These are phyloP conservation scores for Amphiprion ocellaris DNA, from an alignment of 2,113 vertebrate genomes.

Conservation along the genomic window DNA sequence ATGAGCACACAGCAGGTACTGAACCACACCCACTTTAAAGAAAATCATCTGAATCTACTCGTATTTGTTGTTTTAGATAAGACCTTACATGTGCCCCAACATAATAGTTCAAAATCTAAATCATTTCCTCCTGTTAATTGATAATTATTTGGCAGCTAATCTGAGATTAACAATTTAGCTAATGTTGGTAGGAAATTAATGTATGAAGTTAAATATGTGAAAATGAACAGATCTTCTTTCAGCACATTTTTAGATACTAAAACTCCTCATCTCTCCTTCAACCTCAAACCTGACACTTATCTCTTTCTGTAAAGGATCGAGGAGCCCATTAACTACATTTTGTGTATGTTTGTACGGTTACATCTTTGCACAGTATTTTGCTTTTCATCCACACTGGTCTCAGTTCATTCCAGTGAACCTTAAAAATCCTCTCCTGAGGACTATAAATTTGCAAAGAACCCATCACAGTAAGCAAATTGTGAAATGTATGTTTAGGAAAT, in stretches of 20 bases:
- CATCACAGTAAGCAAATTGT: too few relatives aligned
- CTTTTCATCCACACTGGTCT: not conserved
- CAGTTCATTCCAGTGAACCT: not conserved
- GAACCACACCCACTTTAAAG: too few relatives aligned
- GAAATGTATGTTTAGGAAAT: too few relatives aligned
- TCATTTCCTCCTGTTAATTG: not conserved
- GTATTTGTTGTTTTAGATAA: too few relatives aligned
- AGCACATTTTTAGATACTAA: not conserved
- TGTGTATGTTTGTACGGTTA: not conserved
- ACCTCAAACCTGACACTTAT: not conserved
- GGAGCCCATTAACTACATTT: not conserved
- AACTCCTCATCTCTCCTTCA: not conserved
- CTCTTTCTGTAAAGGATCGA: not conserved
- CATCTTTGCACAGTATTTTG: not conserved
- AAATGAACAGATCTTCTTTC: not conserved
- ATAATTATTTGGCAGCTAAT: not conserved
- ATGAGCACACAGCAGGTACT: conserved; percentile 76
- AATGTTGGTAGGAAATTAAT: too few relatives aligned
- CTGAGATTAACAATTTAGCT: too few relatives aligned
- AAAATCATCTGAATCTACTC: too few relatives aligned
- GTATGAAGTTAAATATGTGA: not conserved
- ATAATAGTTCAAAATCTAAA: too few relatives aligned
- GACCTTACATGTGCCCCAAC: too few relatives aligned
- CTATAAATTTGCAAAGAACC: too few relatives aligned
- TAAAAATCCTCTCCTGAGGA: too few relatives aligned